A percentile compares a stretch with the other conserved stretches of the same genome.
Conservation (phyloP, 1,140 invertebrate species). For the Drosophila rufa region DNA sequence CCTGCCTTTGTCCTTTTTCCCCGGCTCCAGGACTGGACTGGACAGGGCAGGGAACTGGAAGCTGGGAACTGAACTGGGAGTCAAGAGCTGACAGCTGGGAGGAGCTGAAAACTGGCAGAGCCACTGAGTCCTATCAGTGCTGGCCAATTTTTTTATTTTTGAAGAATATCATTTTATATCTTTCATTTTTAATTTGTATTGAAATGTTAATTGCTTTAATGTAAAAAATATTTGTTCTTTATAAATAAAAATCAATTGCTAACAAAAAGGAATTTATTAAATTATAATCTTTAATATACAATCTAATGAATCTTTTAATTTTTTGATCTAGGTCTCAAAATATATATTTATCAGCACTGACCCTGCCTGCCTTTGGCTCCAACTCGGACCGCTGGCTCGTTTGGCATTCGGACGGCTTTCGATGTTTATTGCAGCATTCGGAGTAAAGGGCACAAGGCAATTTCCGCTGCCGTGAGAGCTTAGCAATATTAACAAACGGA, state of each 20-base stretch:
- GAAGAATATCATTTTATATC: too few species aligned
- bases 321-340: not conserved
- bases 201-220: too few species aligned
- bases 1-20: constrained; percentile 25
- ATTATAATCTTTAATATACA: too few species aligned
- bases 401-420: constrained; percentile 81
- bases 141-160: not conserved
- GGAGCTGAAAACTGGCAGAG: constrained; percentile 6
- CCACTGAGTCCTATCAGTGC: not conserved
- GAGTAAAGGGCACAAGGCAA: constrained; percentile 81
- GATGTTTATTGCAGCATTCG: constrained; percentile 80
- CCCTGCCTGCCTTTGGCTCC: constrained; percentile 1
- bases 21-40: constrained; percentile 32
- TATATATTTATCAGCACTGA: not conserved
- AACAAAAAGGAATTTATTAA: too few species aligned
- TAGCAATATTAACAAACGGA: constrained; percentile 73
- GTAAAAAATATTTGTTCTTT: too few species aligned
- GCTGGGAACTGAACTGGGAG: constrained; percentile 13
- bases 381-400: constrained; percentile 33
- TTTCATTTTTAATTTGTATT: too few species aligned
- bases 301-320: not conserved
- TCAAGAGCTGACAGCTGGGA: constrained; percentile 36
- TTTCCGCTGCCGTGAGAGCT: constrained; percentile 80
- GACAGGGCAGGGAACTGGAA: constrained; percentile 12
- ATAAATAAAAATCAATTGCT: too few species aligned